Conservation (phyloP, 2,888 invertebrate genomes). For the Lasiommata megera region DNA sequence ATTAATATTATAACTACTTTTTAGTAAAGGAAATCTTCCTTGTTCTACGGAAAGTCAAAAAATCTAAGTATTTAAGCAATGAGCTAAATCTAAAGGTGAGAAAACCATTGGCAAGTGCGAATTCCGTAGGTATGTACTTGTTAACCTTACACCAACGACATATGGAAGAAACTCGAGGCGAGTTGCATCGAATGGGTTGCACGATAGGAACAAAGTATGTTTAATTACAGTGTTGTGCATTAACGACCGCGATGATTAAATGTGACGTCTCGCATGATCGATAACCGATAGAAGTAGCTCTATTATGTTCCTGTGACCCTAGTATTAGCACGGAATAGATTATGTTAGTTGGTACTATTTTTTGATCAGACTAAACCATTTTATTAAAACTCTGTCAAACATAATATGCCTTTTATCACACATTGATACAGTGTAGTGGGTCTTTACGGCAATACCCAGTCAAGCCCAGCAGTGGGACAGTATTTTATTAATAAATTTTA, state of each 20-base stretch:
- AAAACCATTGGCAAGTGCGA: too few relatives aligned
- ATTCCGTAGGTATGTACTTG: not conserved
- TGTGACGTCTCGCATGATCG: conserved; percentile 3
- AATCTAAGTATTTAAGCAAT: too few relatives aligned
- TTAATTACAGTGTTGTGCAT: conserved; percentile 22
- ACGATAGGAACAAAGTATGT: conserved; percentile 22
- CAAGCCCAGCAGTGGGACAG: too few relatives aligned
- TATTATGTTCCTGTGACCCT: not conserved
- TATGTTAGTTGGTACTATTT: not conserved
- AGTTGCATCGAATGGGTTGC: not conserved
- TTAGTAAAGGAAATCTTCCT: too few relatives aligned
- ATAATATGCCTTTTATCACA: not conserved
- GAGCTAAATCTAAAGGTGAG: too few relatives aligned
- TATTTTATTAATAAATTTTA: too few relatives aligned
- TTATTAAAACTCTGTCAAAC: too few relatives aligned
- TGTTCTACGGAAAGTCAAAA: too few relatives aligned
- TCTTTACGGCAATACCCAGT: too few relatives aligned
- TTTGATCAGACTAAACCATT: not conserved
- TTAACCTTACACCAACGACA: not conserved
- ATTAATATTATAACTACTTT: too few relatives aligned
- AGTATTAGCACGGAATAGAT: not conserved
- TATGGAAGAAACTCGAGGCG: conserved; percentile 1
- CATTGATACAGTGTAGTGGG: too few relatives aligned
- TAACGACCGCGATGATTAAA: conserved; percentile 23
- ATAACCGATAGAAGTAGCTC: conserved; percentile 12